Conservation (phyloP, 2,797 vertebrate species). For the Molossus molossus region DNA sequence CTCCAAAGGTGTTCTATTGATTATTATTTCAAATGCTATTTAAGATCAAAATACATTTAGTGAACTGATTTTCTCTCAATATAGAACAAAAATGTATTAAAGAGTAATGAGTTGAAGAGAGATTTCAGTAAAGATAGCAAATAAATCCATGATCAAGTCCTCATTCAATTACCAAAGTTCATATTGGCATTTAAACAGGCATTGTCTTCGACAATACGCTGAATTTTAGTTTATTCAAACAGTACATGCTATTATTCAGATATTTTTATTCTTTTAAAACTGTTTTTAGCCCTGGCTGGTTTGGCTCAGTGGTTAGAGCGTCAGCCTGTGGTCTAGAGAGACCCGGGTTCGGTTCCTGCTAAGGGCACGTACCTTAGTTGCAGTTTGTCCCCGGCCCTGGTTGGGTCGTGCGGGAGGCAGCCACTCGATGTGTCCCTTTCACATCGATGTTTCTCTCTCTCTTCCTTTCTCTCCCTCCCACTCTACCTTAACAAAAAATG, state of each 20-base stretch:
- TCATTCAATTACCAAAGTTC: background rate
- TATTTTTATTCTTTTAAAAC: slow-evolving; percentile 36
- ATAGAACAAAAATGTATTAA: slow-evolving; percentile 37
- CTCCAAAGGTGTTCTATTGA: background rate
- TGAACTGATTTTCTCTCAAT: background rate
- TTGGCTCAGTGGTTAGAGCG: too few species aligned
- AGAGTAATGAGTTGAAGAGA: background rate
- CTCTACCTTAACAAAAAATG: too few species aligned
- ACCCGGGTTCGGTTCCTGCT: too few species aligned
- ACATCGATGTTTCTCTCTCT: too few species aligned
- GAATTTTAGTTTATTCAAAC: background rate
- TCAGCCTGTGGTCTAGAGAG: too few species aligned
- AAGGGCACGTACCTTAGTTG: too few species aligned
- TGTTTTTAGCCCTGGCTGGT: background rate
- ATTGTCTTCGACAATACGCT: background rate
- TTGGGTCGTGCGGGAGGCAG: too few species aligned
- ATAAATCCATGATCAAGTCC: background rate
- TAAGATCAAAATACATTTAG: background rate
- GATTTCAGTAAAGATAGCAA: slow-evolving; percentile 6
- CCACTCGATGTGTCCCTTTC: too few species aligned
- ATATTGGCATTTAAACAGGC: slow-evolving; percentile 21
- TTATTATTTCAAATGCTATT: background rate
- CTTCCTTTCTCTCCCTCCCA: too few species aligned
- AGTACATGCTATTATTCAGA: background rate
- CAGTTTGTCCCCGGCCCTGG: too few species aligned